Percentiles rank a stretch among this genome's conserved stretches.
phyloP scores from a whole-genome alignment of 1,140 invertebrate species.

The Eulimnadia texana region DNA sequence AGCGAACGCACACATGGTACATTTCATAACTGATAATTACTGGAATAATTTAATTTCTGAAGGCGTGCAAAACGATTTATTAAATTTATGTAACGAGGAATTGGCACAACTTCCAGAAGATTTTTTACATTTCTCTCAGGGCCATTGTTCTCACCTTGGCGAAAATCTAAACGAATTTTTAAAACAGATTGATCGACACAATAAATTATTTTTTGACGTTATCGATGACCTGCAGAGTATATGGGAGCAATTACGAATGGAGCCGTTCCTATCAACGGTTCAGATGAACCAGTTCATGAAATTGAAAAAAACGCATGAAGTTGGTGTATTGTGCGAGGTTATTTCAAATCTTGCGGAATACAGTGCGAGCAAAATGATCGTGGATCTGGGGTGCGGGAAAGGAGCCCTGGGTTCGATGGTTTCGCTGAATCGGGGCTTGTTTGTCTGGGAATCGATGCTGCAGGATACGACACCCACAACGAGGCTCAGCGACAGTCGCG shows the following conservation, averaged over 20 bases:
- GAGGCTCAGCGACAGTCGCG: conserved; percentile 35
- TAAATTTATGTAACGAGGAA: neutral
- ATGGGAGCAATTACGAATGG: neutral
- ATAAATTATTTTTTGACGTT: neutral
- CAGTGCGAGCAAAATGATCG: conserved; percentile 28
- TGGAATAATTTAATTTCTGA: conserved; percentile 36
- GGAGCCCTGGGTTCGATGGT: conserved; percentile 64
- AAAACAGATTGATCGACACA: neutral
- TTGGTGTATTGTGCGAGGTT: conserved; percentile 40
- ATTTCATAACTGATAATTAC: conserved; percentile 55
- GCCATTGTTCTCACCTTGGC: neutral
- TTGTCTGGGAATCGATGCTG: conserved; percentile 63
- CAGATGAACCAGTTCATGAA: conserved; percentile 46
- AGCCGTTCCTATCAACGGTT: neutral
- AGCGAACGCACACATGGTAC: conserved; percentile 61
- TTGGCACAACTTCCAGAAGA: neutral
- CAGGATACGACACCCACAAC: conserved; percentile 42
- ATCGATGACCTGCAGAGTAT: neutral
- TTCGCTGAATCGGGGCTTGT: conserved; percentile 48
- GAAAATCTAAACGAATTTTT: neutral
- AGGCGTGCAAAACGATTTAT: conserved; percentile 14
- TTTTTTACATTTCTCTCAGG: neutral
- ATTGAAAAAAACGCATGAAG: conserved; percentile 69
- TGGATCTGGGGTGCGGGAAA: conserved; percentile 75
- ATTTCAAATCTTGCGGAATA: conserved; percentile 31